These are phyloP conservation scores for Chrysomela aeneicollis DNA, from an alignment of 2,888 invertebrate species.

Conservation along the genomic window DNA sequence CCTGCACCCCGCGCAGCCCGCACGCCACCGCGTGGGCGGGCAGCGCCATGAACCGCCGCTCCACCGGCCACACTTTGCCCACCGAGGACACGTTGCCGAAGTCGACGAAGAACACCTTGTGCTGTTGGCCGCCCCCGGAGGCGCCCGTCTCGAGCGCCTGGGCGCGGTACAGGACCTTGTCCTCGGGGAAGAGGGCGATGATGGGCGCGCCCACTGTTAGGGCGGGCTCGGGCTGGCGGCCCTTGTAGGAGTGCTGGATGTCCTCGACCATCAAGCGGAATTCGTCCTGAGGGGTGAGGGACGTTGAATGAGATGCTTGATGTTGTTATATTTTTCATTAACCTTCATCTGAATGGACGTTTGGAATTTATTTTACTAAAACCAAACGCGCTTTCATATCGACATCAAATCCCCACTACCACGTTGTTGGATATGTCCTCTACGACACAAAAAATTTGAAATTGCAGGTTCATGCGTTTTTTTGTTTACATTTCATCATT, in stretches of 20 bases:
- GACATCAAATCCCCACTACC: not conserved
- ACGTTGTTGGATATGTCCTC: too few relatives aligned
- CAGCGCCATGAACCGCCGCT: slow-evolving; percentile 69
- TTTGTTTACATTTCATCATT: too few relatives aligned
- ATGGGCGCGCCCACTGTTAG: slow-evolving; percentile 71
- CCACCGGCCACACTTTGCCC: slow-evolving; percentile 75
- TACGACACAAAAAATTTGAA: too few relatives aligned
- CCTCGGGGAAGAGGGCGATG: slow-evolving; percentile 75
- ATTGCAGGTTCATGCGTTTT: too few relatives aligned
- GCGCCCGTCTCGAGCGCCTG: slow-evolving; percentile 68
- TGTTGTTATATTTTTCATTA: too few relatives aligned
- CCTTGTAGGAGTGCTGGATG: slow-evolving; percentile 73
- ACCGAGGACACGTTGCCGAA: slow-evolving; percentile 77
- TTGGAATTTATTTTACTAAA: too few relatives aligned
- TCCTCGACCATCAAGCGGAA: slow-evolving; percentile 76
- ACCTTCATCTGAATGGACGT: too few relatives aligned
- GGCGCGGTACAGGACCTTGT: slow-evolving; percentile 76
- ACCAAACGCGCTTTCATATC: not conserved
- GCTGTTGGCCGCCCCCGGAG: slow-evolving; percentile 29
- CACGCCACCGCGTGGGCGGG: slow-evolving; percentile 78
- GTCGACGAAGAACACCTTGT: slow-evolving; percentile 73
- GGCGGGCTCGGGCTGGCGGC: slow-evolving; percentile 52
- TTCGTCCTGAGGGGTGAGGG: slow-evolving; percentile 60
- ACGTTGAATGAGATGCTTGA: too few relatives aligned
- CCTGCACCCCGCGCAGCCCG: slow-evolving; percentile 68